Evolutionary conservation across 2,888 invertebrate genomes (phyloP), one percentile per base, ranked within the genome.

Genomic region (Leptinotarsa rubiginosa): DNA sequence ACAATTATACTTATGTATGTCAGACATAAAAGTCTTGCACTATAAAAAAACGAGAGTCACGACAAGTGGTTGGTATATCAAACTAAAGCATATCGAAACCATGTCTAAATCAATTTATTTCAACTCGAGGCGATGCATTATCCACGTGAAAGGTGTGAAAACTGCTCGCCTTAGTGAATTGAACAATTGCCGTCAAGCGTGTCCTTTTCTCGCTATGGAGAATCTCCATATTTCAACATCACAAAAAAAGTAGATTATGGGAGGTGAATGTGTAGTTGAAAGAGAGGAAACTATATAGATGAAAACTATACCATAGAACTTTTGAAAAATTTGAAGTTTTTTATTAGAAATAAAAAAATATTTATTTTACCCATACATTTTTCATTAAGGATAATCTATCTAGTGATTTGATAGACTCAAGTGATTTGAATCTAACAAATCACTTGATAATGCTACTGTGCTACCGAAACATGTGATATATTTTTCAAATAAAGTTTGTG

Each of bases 71-170:
- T n/a, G 56, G 56, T 20, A 56, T 56, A 56, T 20, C 56, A 20
- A 56, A 56, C 20, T 56, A 22, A 56, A 56, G 56, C 56, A 56
- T 18, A 56, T 56, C 56, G 56, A 56, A 56, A 56, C 22, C 56
- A 20, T 56, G 18, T 56, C 56, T 56, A 18, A 56, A 56, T 56
- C 56, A 56, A 20, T 56, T 56, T 56, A 56, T 20, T 20, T 56
- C 56, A 56, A 18, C 56, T 56, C 56, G 20, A 56, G 56, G 56
- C 56, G 56, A 12, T 3, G 56, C 56, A 56, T 56, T 56, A 56
- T 18, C 56, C 56, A 56, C 56, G 56, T 56, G 18, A 56, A 56
- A 56, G 56, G 56, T 56, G 56, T 56, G 56, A 56, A 20, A 56
- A 56, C 13, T 56, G 54, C 54, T 54, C 54, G 54, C 54, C 20